Conservation (phyloP, 2,888 invertebrate species). For the Lithophane ornitopus region DNA sequence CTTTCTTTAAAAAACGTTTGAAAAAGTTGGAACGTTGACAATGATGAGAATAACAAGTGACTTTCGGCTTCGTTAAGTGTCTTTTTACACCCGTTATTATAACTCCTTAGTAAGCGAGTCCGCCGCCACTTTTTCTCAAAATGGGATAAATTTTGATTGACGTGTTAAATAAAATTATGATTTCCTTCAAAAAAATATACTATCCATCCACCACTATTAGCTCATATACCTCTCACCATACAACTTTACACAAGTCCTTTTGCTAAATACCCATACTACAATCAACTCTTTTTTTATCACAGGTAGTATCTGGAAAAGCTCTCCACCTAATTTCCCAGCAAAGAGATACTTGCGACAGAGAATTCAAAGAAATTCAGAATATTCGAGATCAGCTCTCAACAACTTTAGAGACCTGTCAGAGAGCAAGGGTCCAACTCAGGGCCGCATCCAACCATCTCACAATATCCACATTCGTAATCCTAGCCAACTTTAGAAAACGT, state of each 20-base stretch:
- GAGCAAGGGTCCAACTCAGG: constrained; percentile 93
- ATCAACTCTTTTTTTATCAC: constrained; percentile 31
- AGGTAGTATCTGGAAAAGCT: constrained; percentile 98
- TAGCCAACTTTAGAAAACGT: constrained; percentile 97
- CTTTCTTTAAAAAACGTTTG: too few relatives aligned
- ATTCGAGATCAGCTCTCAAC: constrained; percentile 93
- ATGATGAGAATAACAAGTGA: too few relatives aligned
- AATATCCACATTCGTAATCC: constrained; percentile 95
- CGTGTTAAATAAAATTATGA: neutral
- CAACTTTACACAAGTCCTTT: neutral
- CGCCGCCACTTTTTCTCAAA: neutral
- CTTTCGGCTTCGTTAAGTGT: too few relatives aligned
- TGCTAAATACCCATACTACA: neutral
- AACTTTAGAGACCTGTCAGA: constrained; percentile 93
- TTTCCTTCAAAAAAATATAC: neutral
- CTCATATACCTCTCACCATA: neutral
- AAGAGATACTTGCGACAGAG: constrained; percentile 95
- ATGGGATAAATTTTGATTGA: neutral
- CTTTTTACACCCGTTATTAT: neutral
- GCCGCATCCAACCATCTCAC: constrained; percentile 96
- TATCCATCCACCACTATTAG: neutral
- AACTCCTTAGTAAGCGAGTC: neutral
- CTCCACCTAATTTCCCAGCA: constrained; percentile 98
- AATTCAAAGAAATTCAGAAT: constrained; percentile 94
- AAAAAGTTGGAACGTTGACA: too few relatives aligned